Conservation (phyloP, 2,797 vertebrate genomes). For the Chelidonichthys spinosus region DNA sequence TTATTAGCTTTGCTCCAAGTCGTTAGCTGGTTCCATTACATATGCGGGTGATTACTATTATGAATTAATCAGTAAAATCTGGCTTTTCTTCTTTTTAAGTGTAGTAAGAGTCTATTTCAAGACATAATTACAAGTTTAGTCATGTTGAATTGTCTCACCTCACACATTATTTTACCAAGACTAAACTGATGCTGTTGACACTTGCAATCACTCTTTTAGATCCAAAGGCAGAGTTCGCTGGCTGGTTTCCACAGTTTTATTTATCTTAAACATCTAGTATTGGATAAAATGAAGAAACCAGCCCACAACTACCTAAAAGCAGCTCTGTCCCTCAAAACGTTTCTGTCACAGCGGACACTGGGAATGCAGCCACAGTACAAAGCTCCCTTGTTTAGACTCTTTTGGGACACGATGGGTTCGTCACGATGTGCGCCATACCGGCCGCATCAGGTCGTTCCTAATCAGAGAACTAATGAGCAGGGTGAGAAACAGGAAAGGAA, state of each 20-base stretch:
- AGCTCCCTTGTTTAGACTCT: conserved; percentile 41
- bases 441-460: conserved; percentile 6
- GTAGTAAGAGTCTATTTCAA: conserved; percentile 7
- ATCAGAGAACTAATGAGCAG: conserved; percentile 22
- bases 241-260: background rate
- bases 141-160: conserved; percentile 11
- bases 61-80: conserved; percentile 11
- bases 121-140: conserved; percentile 20
- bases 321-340: conserved; percentile 4
- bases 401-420: conserved; percentile 19
- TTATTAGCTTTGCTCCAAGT: conserved; percentile 7
- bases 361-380: conserved; percentile 22
- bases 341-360: conserved; percentile 49
- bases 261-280: conserved; percentile 6
- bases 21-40: conserved; percentile 8
- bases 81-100: conserved; percentile 7
- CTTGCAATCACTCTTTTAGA: conserved; percentile 3
- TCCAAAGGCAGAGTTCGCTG: conserved; percentile 1
- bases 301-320: conserved; percentile 13
- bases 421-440: conserved; percentile 20
- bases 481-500: conserved; percentile 11
- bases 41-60: background rate
- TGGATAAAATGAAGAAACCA: conserved; percentile 18
- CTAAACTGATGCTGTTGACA: background rate
- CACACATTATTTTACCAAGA: background rate